These are phyloP conservation scores for Actinia tenebrosa DNA, from an alignment of 64 coral and sea anemone genomes.

Conservation along the genomic window DNA sequence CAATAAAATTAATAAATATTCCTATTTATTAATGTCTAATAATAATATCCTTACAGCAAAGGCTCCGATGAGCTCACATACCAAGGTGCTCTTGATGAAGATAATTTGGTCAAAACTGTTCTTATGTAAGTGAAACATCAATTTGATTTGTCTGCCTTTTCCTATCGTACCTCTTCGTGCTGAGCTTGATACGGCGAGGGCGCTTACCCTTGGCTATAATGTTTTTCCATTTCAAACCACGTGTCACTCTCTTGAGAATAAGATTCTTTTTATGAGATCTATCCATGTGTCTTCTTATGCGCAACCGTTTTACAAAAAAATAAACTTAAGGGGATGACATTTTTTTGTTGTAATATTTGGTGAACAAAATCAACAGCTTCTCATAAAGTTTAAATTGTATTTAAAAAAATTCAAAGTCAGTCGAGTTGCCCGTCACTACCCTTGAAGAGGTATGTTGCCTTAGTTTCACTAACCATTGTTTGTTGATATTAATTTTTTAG, in stretches of 20 bases:
- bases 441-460: too few relatives aligned
- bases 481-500: background rate
- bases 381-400: too few relatives aligned
- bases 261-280: too few relatives aligned
- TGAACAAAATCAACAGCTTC: too few relatives aligned
- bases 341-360: too few relatives aligned
- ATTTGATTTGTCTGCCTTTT: background rate
- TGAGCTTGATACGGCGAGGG: background rate
- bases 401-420: too few relatives aligned
- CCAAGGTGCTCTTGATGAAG: conserved; percentile 48
- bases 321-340: background rate
- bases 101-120: conserved; percentile 61
- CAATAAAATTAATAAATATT: background rate
- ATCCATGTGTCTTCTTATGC: too few relatives aligned
- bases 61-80: conserved; percentile 53
- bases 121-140: conserved; percentile 52
- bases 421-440: too few relatives aligned
- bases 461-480: background rate
- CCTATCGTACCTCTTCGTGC: background rate
- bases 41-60: conserved; percentile 39
- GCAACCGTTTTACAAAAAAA: background rate
- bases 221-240: too few relatives aligned
- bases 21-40: background rate
- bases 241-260: too few relatives aligned
- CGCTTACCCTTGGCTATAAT: too few relatives aligned